Conservation (phyloP, 2,797 vertebrate genomes). For the Bradypodion pumilum region DNA sequence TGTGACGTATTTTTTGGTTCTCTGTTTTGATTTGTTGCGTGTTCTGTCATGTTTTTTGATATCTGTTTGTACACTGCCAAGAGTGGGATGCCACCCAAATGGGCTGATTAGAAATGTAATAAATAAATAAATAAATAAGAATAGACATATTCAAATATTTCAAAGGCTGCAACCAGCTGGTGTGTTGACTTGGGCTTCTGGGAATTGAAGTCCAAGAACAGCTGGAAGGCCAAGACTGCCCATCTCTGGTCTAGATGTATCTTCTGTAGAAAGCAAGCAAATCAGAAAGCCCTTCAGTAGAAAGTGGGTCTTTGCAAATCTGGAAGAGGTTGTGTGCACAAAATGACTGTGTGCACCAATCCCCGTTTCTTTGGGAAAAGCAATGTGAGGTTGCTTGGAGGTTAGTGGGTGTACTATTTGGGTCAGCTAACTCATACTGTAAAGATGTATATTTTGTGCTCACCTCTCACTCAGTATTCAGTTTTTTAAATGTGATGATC, state of each 20-base stretch:
- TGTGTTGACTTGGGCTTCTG: too few species aligned
- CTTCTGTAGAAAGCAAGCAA: neutral
- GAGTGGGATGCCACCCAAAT: too few species aligned
- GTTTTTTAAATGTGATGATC: slow-evolving; percentile 9
- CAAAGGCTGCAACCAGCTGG: neutral
- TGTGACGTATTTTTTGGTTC: too few species aligned
- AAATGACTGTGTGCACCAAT: neutral
- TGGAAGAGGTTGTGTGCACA: neutral
- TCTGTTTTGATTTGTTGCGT: too few species aligned
- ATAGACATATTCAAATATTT: neutral
- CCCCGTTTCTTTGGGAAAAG: neutral
- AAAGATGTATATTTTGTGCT: slow-evolving; percentile 13
- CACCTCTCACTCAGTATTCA: slow-evolving; percentile 21
- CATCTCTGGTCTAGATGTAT: neutral
- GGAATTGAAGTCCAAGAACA: too few species aligned
- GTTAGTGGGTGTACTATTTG: slow-evolving; percentile 8
- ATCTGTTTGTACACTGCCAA: too few species aligned
- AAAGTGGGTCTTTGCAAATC: neutral
- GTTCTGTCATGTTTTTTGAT: too few species aligned
- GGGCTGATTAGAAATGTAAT: too few species aligned
- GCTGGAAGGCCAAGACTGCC: too few species aligned
- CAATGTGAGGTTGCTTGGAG: slow-evolving; percentile 5
- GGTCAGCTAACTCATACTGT: slow-evolving; percentile 18
- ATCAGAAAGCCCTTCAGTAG: neutral
- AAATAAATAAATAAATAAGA: too few species aligned